phyloP scores from a whole-genome alignment of 2,113 vertebrate genomes.

The Casuarius casuarius region DNA sequence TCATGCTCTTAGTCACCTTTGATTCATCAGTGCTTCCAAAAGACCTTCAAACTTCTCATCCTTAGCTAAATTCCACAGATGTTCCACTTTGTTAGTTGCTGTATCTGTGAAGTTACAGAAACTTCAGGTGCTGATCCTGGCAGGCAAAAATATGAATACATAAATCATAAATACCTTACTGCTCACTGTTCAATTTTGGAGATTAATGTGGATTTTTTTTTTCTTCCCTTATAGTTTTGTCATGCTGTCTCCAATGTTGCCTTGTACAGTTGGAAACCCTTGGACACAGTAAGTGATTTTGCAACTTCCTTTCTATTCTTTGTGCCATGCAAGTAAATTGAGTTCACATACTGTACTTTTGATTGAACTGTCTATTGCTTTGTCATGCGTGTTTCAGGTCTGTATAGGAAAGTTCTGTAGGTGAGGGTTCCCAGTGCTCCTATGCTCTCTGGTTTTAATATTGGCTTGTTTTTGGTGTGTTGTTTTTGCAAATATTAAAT shows the following conservation, averaged over 20 bases:
- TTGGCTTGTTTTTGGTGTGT: not conserved
- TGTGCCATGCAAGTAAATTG: not conserved
- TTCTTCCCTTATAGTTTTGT: not conserved
- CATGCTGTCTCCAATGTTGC: not conserved
- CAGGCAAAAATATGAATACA: not conserved
- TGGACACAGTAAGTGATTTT: not conserved
- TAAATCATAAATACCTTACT: not conserved
- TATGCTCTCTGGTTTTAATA: not conserved
- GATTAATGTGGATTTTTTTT: not conserved
- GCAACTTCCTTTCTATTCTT: not conserved
- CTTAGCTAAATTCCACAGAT: not conserved
- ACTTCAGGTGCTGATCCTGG: not conserved
- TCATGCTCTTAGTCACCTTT: not conserved
- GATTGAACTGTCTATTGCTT: not conserved
- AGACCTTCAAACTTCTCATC: not conserved
- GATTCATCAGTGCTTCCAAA: not conserved
- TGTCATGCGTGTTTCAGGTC: not conserved
- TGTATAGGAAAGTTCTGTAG: not conserved
- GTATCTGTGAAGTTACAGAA: not conserved
- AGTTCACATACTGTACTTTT: not conserved
- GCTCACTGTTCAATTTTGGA: not conserved
- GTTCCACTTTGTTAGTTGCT: not conserved
- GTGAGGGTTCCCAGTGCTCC: not conserved
- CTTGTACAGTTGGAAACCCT: not conserved
- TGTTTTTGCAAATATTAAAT: accelerated